These are phyloP conservation scores for Coleophora flavipennella DNA, from an alignment of 2,888 invertebrate genomes.

Conservation along the genomic window DNA sequence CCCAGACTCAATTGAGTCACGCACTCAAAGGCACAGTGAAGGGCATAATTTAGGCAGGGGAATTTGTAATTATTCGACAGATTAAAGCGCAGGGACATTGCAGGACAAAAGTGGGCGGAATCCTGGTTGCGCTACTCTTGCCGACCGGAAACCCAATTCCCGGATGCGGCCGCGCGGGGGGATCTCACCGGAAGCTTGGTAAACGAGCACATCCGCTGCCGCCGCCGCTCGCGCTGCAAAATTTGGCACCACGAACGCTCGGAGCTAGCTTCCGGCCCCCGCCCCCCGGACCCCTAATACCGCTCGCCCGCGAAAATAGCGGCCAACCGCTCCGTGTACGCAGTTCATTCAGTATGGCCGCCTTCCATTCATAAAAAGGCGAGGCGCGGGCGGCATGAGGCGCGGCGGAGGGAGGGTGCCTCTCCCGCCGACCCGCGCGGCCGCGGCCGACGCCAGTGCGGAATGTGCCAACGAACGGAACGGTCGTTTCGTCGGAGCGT, in stretches of 20 bases:
- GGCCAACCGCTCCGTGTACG: slow-evolving; percentile 73
- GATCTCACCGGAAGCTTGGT: slow-evolving; percentile 69
- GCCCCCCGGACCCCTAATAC: slow-evolving; percentile 56
- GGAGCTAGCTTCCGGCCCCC: slow-evolving; percentile 68
- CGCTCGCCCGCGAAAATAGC: slow-evolving; percentile 69
- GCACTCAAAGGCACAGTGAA: neutral
- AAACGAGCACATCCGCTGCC: slow-evolving; percentile 71
- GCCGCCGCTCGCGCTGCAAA: slow-evolving; percentile 69
- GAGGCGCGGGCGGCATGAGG: slow-evolving; percentile 61
- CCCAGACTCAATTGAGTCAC: neutral
- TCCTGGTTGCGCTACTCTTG: slow-evolving; percentile 58
- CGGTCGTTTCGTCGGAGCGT: slow-evolving; percentile 74
- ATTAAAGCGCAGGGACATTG: slow-evolving; percentile 30
- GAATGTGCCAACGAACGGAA: slow-evolving; percentile 71
- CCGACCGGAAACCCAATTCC: slow-evolving; percentile 71
- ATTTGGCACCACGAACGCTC: slow-evolving; percentile 70
- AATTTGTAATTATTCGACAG: slow-evolving; percentile 11
- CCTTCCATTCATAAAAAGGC: slow-evolving; percentile 82
- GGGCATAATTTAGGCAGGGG: neutral
- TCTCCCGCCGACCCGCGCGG: slow-evolving; percentile 66
- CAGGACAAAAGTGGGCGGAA: slow-evolving; percentile 65
- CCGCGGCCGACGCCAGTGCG: slow-evolving; percentile 70
- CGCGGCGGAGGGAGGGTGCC: slow-evolving; percentile 66
- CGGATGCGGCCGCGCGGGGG: slow-evolving; percentile 70
- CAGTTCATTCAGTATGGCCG: slow-evolving; percentile 82